A percentile compares a stretch with the other conserved stretches of the same genome.
Conservation (phyloP, 1,140 invertebrate species). For the Zaprionus davidi region DNA sequence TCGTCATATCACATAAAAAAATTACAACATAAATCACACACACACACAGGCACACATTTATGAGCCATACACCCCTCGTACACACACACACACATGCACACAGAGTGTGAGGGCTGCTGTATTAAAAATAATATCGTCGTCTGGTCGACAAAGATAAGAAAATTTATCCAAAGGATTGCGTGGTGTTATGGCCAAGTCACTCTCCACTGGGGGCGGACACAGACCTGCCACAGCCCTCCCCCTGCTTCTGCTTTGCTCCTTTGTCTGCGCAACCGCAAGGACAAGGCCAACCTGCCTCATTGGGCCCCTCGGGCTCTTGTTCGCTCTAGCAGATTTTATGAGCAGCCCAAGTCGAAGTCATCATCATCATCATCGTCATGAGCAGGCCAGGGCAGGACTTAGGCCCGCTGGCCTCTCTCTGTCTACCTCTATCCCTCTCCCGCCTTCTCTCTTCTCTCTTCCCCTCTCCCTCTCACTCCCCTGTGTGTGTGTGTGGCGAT, state of each 20-base stretch:
- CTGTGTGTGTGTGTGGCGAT: conserved; percentile 48
- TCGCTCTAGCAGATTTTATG: conserved; percentile 57
- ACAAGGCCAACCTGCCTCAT: conserved; percentile 45
- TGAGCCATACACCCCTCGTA: conserved; percentile 16
- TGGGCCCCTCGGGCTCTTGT: background rate
- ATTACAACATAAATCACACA: conserved; percentile 80
- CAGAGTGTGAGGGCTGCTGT: conserved; percentile 60
- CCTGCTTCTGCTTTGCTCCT: conserved; percentile 3
- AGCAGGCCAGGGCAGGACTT: conserved; percentile 33
- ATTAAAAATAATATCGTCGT: conserved; percentile 84
- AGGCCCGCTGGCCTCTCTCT: conserved; percentile 36
- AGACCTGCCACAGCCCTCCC: background rate
- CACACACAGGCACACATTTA: conserved; percentile 38
- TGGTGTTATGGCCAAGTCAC: conserved; percentile 72
- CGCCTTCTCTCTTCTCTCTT: conserved; percentile 17
- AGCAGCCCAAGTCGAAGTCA: conserved; percentile 75
- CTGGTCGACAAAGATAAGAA: conserved; percentile 83
- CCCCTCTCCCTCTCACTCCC: background rate
- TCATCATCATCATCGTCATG: conserved; percentile 61
- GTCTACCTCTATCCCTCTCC: background rate
- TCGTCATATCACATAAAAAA: conserved; percentile 71
- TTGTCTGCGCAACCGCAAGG: conserved; percentile 73
- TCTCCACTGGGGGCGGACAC: conserved; percentile 22
- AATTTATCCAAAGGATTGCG: conserved; percentile 84
- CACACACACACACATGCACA: conserved; percentile 38